A percentile compares a stretch with the other conserved stretches of the same genome.
These are phyloP conservation scores for Physeter macrocephalus DNA, from an alignment of 2,113 vertebrate genomes.

Conservation along the genomic window DNA sequence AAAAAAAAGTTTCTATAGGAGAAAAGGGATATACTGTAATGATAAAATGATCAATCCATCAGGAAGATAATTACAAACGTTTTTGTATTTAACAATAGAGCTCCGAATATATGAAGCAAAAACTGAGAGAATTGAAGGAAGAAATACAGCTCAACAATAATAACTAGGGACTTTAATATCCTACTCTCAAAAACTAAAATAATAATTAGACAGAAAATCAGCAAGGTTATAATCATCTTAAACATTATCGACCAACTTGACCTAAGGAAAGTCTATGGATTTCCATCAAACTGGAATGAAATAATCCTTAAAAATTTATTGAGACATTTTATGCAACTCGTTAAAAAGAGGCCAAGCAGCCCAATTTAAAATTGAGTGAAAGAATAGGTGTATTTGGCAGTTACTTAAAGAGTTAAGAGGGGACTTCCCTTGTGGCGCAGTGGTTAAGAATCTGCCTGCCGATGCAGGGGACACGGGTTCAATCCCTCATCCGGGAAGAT, in stretches of 20 bases:
- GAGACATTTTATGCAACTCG: not conserved
- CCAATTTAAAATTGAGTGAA: not conserved
- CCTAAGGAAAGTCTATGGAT: not conserved
- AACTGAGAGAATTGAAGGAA: not conserved
- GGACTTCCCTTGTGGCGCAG: too few relatives aligned
- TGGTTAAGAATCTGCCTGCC: too few relatives aligned
- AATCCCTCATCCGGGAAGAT: too few relatives aligned
- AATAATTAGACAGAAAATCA: not conserved
- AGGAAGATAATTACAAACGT: not conserved
- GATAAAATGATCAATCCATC: not conserved
- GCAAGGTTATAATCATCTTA: not conserved
- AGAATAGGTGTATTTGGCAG: not conserved
- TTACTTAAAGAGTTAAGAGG: not conserved
- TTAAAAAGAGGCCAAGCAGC: not conserved
- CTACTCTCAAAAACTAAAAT: not conserved
- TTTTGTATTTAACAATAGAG: not conserved
- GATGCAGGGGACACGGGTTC: too few relatives aligned
- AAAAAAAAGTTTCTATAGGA: not conserved
- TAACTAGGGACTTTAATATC: not conserved
- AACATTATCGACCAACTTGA: not conserved
- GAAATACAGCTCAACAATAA: not conserved
- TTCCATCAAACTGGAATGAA: not conserved
- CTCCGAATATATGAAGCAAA: not conserved
- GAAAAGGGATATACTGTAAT: not conserved
- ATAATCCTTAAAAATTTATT: not conserved